These are phyloP conservation scores for Hypselothyrea guttata DNA, from an alignment of 2,888 invertebrate species.

Conservation along the genomic window DNA sequence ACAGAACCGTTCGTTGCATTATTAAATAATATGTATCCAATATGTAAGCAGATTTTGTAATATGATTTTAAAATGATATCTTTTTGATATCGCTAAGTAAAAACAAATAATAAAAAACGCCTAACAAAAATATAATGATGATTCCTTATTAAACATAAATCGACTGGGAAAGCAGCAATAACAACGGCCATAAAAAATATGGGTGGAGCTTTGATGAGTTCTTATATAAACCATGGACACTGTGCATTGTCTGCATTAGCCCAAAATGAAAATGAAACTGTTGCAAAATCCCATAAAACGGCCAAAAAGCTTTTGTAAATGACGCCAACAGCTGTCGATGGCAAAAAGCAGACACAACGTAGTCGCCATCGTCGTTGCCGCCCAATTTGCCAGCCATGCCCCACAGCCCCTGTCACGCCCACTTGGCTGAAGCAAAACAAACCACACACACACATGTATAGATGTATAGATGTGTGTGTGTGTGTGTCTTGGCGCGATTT, in stretches of 20 bases:
- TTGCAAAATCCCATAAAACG: conserved; percentile 76
- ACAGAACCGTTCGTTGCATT: too few relatives aligned
- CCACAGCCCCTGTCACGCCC: background rate
- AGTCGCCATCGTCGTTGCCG: conserved; percentile 32
- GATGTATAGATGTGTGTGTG: conserved; percentile 37
- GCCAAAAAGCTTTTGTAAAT: conserved; percentile 78
- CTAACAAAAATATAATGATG: too few relatives aligned
- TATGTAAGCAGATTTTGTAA: too few relatives aligned
- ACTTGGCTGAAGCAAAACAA: conserved; percentile 8
- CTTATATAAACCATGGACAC: background rate
- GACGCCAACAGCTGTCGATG: conserved; percentile 77
- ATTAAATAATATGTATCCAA: too few relatives aligned
- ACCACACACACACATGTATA: conserved; percentile 8
- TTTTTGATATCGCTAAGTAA: too few relatives aligned
- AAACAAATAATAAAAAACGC: too few relatives aligned
- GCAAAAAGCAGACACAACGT: conserved; percentile 61
- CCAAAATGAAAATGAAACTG: conserved; percentile 76
- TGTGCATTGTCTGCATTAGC: conserved; percentile 16
- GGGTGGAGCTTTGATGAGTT: too few relatives aligned
- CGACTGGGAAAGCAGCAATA: too few relatives aligned
- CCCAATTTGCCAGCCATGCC: conserved; percentile 11
- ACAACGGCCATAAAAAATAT: too few relatives aligned
- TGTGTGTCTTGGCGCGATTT: conserved; percentile 73
- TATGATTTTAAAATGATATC: too few relatives aligned
- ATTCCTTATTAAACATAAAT: too few relatives aligned